Percentiles rank a stretch among this genome's conserved stretches.
These are phyloP conservation scores for Pseudomyrmex concolor DNA, from an alignment of 1,140 invertebrate genomes.

Conservation along the genomic window DNA sequence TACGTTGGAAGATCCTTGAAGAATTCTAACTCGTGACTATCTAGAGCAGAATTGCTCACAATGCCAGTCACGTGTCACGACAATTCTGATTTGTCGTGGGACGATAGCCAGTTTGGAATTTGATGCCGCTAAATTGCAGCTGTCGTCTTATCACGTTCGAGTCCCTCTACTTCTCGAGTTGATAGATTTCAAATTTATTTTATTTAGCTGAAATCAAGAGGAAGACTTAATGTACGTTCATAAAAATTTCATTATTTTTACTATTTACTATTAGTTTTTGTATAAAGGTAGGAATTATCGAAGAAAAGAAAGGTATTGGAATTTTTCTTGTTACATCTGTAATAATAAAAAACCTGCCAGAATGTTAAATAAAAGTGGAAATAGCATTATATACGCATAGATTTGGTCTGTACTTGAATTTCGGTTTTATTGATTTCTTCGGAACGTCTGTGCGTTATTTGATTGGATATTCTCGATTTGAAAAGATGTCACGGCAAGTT, in stretches of 20 bases:
- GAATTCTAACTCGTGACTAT: constrained; percentile 37
- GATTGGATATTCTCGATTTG: constrained; percentile 51
- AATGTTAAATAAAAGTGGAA: constrained; percentile 31
- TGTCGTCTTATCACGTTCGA: constrained; percentile 15
- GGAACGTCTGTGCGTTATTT: constrained; percentile 41
- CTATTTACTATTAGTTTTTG: too few species aligned
- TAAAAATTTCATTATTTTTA: not conserved
- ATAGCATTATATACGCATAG: constrained; percentile 21
- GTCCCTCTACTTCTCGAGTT: not conserved
- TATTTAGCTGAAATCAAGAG: constrained; percentile 12
- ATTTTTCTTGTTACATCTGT: constrained; percentile 28
- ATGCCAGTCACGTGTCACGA: constrained; percentile 42
- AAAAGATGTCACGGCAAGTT: constrained; percentile 56
- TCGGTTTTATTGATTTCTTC: constrained; percentile 61
- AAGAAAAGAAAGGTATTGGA: not conserved
- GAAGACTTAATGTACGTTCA: not conserved
- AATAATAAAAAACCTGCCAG: constrained; percentile 24
- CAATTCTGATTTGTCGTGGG: constrained; percentile 39
- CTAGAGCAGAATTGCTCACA: not conserved
- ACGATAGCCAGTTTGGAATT: constrained; percentile 10
- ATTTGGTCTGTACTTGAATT: constrained; percentile 16
- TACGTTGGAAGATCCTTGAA: not conserved
- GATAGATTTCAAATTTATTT: not conserved
- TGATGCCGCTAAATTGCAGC: constrained; percentile 16
- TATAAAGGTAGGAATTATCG: not conserved